Evolutionary conservation across 2,113 vertebrate species (phyloP).

Genomic region (Oreochromis tanganicae): DNA sequence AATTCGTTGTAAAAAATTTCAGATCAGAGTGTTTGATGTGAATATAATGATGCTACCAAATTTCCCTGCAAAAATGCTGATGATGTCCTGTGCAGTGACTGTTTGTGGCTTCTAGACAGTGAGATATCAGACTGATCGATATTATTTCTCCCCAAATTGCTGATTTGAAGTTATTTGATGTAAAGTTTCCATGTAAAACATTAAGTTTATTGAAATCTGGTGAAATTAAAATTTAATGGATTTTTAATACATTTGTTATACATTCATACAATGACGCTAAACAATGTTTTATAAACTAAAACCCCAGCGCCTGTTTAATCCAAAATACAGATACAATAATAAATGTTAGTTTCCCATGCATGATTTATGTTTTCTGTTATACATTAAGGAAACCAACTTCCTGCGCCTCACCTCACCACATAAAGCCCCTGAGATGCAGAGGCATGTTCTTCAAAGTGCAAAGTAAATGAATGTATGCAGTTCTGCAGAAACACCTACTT

Average conservation of each 20-base stretch:
- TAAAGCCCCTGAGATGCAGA: not conserved
- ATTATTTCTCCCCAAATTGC: not conserved
- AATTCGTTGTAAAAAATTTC: not conserved
- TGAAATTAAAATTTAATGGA: not conserved
- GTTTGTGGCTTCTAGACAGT: not conserved
- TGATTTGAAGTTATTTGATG: not conserved
- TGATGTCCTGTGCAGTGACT: not conserved
- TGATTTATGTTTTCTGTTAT: not conserved
- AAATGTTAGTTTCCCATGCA: not conserved
- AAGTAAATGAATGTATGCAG: not conserved
- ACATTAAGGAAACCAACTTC: not conserved
- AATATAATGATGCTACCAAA: not conserved
- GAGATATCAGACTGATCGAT: not conserved
- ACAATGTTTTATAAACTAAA: not conserved
- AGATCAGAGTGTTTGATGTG: not conserved
- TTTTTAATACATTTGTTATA: not conserved
- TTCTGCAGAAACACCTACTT: not conserved
- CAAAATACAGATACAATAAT: not conserved
- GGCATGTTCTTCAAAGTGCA: not conserved
- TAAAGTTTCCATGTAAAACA: not conserved
- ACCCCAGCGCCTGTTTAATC: not conserved
- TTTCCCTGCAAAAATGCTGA: not conserved
- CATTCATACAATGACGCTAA: not conserved
- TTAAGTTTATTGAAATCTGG: accelerated
- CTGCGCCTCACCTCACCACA: not conserved